Conservation (phyloP, 2,113 vertebrate genomes). For the Malurus elegans region DNA sequence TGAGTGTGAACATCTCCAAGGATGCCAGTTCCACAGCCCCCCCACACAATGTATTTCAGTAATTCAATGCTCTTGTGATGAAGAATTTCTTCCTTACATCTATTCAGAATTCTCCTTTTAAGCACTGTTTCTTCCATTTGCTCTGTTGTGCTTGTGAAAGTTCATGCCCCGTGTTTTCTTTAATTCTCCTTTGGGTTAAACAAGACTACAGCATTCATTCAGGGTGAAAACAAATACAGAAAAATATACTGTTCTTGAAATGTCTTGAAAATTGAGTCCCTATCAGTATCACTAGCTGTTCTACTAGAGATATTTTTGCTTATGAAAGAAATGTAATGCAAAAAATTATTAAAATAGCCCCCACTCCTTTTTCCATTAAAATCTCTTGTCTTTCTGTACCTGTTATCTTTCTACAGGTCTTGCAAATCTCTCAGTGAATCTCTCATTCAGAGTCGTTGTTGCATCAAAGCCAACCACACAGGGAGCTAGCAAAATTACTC, state of each 20-base stretch:
- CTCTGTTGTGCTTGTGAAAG: background rate
- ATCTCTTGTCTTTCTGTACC: background rate
- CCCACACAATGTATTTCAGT: rapidly evolving
- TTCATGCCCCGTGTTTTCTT: background rate
- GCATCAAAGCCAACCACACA: background rate
- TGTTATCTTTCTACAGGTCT: background rate
- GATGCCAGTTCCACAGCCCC: rapidly evolving
- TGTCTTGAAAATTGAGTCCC: background rate
- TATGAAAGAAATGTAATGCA: background rate
- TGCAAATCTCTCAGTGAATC: background rate
- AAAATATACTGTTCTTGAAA: background rate
- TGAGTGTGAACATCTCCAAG: background rate
- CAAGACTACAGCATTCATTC: background rate
- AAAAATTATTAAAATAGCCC: background rate
- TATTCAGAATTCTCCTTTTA: background rate
- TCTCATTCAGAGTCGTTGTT: background rate
- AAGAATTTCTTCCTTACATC: background rate
- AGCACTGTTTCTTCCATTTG: background rate
- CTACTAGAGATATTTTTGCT: background rate
- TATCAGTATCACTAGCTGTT: background rate
- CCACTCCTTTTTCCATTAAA: background rate
- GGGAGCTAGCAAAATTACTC: background rate
- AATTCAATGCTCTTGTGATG: background rate
- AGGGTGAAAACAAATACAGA: background rate
- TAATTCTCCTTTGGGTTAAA: background rate